Evolutionary conservation across 2,797 vertebrate species (phyloP).

Genomic region (Platalea minor): DNA sequence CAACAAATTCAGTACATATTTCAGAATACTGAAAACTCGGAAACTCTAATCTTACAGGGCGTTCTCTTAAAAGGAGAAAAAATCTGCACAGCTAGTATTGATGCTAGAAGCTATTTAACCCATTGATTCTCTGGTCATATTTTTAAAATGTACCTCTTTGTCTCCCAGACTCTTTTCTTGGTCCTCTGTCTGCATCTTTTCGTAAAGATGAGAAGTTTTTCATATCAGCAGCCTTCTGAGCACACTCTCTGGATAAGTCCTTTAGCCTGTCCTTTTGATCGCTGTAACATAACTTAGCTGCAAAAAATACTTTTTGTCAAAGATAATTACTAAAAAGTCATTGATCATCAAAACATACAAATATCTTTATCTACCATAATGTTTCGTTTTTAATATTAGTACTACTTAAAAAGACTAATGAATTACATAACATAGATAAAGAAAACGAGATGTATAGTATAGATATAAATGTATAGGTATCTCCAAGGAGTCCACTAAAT

Average conservation of each 20-base stretch:
- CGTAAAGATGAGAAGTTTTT: constrained; percentile 77
- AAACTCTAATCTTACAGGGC: neutral
- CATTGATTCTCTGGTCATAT: neutral
- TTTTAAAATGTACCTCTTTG: constrained; percentile 66
- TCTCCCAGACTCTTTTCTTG: constrained; percentile 76
- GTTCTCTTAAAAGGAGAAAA: neutral
- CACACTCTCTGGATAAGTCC: constrained; percentile 88
- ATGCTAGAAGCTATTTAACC: neutral
- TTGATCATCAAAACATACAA: neutral
- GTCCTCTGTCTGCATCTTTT: constrained; percentile 81
- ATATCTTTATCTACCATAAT: neutral
- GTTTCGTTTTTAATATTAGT: neutral
- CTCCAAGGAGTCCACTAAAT: neutral
- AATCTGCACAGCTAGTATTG: neutral
- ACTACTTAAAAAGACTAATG: neutral
- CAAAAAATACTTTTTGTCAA: constrained; percentile 35
- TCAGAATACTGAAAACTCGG: neutral
- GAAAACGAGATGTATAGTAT: neutral
- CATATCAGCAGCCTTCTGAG: constrained; percentile 82
- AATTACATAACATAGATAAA: neutral
- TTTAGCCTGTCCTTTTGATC: constrained; percentile 83
- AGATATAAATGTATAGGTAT: neutral
- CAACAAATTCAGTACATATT: neutral
- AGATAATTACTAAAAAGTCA: neutral
- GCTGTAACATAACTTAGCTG: constrained; percentile 80